These are phyloP conservation scores for Dasysyrphus albostriatus DNA, from an alignment of 2,888 invertebrate genomes.

Conservation along the genomic window DNA sequence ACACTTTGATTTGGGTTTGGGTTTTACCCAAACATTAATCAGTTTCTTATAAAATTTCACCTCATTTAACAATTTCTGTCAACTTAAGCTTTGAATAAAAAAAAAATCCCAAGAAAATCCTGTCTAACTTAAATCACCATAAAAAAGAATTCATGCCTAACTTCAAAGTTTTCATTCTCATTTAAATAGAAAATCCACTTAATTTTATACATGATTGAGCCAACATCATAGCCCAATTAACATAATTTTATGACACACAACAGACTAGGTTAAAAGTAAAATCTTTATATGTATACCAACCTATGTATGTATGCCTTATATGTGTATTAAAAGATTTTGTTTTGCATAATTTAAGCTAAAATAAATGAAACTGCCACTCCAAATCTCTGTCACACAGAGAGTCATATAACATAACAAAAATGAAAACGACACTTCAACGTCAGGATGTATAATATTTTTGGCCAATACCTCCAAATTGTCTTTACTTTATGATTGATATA, in stretches of 20 bases:
- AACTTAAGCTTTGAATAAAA: not conserved
- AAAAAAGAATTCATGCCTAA: not conserved
- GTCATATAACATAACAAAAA: not conserved
- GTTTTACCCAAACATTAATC: not conserved
- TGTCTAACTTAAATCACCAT: too few relatives aligned
- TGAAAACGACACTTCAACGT: not conserved
- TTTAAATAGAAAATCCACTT: constrained; percentile 6
- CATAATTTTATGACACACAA: constrained; percentile 1
- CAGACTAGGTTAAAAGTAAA: constrained; percentile 7
- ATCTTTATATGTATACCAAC: not conserved
- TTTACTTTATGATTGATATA: constrained; percentile 43
- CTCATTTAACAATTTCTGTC: not conserved
- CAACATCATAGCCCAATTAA: constrained; percentile 19
- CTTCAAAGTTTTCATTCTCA: not conserved
- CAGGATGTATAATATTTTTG: not conserved
- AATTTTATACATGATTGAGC: constrained; percentile 24
- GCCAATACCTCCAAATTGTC: constrained; percentile 15
- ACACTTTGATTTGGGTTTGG: not conserved
- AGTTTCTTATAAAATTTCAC: not conserved
- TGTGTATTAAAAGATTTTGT: not conserved
- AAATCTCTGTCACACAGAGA: constrained; percentile 16
- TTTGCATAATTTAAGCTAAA: constrained; percentile 26
- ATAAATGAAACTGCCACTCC: constrained; percentile 39
- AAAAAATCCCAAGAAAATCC: too few relatives aligned
- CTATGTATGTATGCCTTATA: not conserved